phyloP scores from a whole-genome alignment of 1,140 invertebrate species.

The Portunus trituberculatus region DNA sequence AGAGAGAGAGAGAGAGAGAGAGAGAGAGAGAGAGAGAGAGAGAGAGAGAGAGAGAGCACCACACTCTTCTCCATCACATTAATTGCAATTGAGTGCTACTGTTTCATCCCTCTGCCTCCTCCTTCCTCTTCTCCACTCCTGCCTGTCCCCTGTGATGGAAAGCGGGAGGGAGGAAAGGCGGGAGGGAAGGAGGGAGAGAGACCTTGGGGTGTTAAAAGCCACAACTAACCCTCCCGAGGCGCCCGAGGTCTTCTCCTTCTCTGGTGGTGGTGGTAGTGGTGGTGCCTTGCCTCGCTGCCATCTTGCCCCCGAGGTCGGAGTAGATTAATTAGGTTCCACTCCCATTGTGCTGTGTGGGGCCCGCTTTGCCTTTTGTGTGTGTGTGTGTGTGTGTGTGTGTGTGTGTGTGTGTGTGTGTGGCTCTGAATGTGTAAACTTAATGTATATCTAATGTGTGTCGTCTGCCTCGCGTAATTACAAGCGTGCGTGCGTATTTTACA shows the following conservation, averaged over 20 bases:
- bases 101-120: too few relatives aligned
- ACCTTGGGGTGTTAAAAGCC: background rate
- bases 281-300: background rate
- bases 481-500: too few relatives aligned
- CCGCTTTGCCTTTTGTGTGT: background rate
- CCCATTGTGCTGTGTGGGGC: background rate
- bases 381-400: conserved; percentile 23
- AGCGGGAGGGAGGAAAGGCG: background rate
- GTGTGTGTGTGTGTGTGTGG: background rate
- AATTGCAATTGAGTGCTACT: too few relatives aligned
- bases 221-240: background rate
- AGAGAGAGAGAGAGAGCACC: too few relatives aligned
- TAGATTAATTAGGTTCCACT: background rate
- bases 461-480: too few relatives aligned
- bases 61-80: too few relatives aligned
- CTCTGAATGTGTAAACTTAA: background rate
- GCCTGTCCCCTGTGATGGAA: background rate
- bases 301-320: background rate
- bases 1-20: too few relatives aligned
- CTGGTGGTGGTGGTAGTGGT: background rate
- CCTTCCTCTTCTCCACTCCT: too few relatives aligned
- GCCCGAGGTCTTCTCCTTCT: background rate
- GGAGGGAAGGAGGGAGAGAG: background rate
- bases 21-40: too few relatives aligned
- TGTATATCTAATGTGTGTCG: too few relatives aligned